These are phyloP conservation scores for Amphipoea oculea DNA, from an alignment of 2,888 invertebrate species.

Conservation along the genomic window DNA sequence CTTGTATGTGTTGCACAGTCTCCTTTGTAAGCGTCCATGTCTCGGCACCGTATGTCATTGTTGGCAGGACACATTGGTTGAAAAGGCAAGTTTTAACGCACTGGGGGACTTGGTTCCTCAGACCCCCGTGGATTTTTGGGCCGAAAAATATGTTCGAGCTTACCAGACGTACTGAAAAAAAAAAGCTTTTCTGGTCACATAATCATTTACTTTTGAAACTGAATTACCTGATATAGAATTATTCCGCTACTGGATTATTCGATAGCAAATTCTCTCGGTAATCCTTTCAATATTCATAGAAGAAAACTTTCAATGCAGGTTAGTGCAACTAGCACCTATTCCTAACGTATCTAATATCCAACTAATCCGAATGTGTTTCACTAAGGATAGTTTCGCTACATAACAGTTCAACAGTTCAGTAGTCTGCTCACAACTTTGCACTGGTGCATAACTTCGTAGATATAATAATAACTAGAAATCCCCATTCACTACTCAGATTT, in stretches of 20 bases:
- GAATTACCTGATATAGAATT: neutral
- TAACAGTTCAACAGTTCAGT: conserved; percentile 13
- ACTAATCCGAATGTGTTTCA: conserved; percentile 32
- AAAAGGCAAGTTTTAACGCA: neutral
- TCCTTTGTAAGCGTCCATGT: neutral
- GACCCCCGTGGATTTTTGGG: neutral
- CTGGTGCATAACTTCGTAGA: conserved; percentile 20
- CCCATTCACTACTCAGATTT: neutral
- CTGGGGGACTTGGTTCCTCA: neutral
- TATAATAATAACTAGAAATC: conserved; percentile 2
- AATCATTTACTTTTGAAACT: neutral
- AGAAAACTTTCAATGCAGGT: conserved; percentile 13
- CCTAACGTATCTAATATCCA: conserved; percentile 17
- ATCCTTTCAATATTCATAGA: neutral
- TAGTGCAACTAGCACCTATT: neutral
- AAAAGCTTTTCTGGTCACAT: neutral
- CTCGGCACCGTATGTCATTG: neutral
- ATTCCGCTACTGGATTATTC: neutral
- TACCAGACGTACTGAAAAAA: neutral
- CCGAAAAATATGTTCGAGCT: neutral
- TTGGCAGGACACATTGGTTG: neutral
- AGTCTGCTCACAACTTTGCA: conserved; percentile 28
- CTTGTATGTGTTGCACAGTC: neutral
- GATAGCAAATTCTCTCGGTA: neutral
- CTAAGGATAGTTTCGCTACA: conserved; percentile 39